phyloP scores from a whole-genome alignment of 2,888 invertebrate species.

The Aphidius colemani region DNA sequence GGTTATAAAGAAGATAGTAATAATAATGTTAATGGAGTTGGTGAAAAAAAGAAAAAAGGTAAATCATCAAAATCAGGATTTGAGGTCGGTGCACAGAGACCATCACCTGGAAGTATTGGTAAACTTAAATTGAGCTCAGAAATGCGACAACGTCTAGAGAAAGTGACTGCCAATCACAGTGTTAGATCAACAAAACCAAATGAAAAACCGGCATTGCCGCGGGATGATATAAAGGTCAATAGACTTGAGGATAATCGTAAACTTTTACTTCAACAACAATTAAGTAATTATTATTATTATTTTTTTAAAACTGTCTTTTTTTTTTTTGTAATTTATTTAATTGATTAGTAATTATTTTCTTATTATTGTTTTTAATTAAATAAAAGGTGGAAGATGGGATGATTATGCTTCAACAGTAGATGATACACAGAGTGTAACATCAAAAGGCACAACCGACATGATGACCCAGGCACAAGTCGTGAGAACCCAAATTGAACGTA shows the following conservation, averaged over 20 bases:
- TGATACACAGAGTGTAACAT: slow-evolving; percentile 56
- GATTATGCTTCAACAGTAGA: slow-evolving; percentile 58
- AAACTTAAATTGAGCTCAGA: slow-evolving; percentile 89
- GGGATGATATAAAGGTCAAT: slow-evolving; percentile 69
- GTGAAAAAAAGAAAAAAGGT: slow-evolving; percentile 17
- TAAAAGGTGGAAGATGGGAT: slow-evolving; percentile 56
- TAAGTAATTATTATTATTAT: slow-evolving; percentile 62
- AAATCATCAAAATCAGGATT: slow-evolving; percentile 63
- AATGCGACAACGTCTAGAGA: slow-evolving; percentile 87
- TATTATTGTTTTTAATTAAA: neutral
- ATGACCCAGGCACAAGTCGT: slow-evolving; percentile 59
- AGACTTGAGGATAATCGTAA: slow-evolving; percentile 87
- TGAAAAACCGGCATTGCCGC: slow-evolving; percentile 68
- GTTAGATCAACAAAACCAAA: slow-evolving; percentile 78
- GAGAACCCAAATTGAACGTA: slow-evolving; percentile 66
- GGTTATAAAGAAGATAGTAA: slow-evolving; percentile 53
- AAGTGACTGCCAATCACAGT: slow-evolving; percentile 87
- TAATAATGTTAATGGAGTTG: slow-evolving; percentile 41
- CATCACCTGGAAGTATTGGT: slow-evolving; percentile 86
- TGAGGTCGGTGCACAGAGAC: slow-evolving; percentile 81
- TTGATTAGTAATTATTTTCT: neutral
- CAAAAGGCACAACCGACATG: slow-evolving; percentile 58
- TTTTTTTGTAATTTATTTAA: slow-evolving; percentile 4
- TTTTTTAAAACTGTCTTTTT: neutral
- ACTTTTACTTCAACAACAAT: slow-evolving; percentile 82